These are phyloP conservation scores for Fringilla coelebs DNA, from an alignment of 2,797 vertebrate genomes.

Conservation along the genomic window DNA sequence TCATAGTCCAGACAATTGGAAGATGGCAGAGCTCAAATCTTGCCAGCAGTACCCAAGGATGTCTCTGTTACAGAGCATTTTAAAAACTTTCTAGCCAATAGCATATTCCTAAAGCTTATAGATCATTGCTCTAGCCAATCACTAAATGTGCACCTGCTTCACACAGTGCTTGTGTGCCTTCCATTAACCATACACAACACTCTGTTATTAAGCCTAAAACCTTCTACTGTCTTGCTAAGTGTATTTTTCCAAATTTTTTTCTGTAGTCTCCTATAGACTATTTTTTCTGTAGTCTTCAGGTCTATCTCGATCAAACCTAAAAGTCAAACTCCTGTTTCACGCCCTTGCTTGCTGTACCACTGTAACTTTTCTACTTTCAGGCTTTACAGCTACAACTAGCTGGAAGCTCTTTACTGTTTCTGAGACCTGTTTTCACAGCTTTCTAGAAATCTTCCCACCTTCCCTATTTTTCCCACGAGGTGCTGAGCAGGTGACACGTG, in stretches of 20 bases:
- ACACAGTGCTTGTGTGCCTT: background rate
- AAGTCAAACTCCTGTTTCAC: background rate
- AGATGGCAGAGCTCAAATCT: background rate
- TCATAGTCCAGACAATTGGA: background rate
- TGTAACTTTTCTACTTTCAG: background rate
- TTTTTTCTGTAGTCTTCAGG: background rate
- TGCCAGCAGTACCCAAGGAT: background rate
- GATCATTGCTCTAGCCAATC: background rate
- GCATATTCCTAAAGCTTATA: background rate
- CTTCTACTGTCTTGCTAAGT: background rate
- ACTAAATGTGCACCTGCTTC: background rate
- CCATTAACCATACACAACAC: background rate
- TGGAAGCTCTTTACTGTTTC: background rate
- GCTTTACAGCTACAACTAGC: background rate
- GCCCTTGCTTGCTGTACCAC: background rate
- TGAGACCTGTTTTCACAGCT: background rate
- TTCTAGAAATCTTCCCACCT: background rate
- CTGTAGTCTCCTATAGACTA: too few relatives aligned
- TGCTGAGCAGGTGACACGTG: rapidly evolving
- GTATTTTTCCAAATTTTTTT: background rate
- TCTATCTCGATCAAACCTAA: background rate
- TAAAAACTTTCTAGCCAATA: background rate
- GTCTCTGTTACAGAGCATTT: background rate
- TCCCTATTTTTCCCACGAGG: rapidly evolving
- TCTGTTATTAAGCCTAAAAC: background rate